These are phyloP conservation scores for Drosophila pseudoobscura DNA, from an alignment of 1,140 invertebrate genomes.

Conservation along the genomic window DNA sequence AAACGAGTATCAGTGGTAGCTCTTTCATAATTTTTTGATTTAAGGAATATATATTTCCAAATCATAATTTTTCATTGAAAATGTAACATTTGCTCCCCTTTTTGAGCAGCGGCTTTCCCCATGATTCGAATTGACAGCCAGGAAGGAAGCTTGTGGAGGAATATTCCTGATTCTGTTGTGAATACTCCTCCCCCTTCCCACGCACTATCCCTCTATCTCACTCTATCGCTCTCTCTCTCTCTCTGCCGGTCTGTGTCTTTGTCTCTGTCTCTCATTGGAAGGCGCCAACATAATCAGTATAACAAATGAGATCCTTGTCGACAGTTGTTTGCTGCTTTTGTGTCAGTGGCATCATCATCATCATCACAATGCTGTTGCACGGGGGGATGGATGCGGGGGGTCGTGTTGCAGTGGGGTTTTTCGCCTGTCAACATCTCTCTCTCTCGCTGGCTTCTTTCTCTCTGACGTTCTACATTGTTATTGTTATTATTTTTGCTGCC, in stretches of 20 bases:
- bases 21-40: too few species aligned
- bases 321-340: conserved; percentile 81
- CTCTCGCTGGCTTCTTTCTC: conserved; percentile 65
- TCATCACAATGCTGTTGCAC: conserved; percentile 31
- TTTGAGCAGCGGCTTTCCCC: too few species aligned
- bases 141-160: background rate
- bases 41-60: too few species aligned
- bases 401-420: conserved; percentile 4
- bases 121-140: too few species aligned
- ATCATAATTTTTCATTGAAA: too few species aligned
- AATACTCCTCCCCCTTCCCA: background rate
- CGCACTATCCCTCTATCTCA: background rate
- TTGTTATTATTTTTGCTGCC: conserved; percentile 81
- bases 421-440: conserved; percentile 56
- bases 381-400: background rate
- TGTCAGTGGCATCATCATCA: conserved; percentile 79
- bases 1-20: too few species aligned
- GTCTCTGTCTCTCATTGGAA: conserved; percentile 54
- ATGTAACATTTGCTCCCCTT: too few species aligned
- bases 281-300: conserved; percentile 81
- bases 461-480: conserved; percentile 78
- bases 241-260: background rate
- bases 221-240: too few species aligned
- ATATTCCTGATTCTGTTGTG: conserved; percentile 26
- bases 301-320: conserved; percentile 81